Conservation (phyloP, 2,113 vertebrate genomes). For the Thunnus maccoyii region DNA sequence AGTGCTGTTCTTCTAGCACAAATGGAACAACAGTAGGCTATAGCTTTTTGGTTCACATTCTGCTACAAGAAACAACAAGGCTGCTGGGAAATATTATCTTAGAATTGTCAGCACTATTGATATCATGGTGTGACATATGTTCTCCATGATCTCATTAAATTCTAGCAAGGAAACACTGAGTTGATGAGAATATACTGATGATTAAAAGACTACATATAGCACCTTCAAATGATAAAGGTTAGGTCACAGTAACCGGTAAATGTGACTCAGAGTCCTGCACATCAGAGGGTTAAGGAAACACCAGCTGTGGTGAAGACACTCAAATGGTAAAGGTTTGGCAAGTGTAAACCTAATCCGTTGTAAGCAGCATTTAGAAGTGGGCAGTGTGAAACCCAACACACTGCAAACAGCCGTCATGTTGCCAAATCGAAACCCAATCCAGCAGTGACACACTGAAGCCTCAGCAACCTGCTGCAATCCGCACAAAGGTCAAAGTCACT, state of each 20-base stretch:
- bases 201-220: too few species aligned
- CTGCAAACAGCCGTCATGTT: conserved; percentile 14
- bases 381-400: conserved; percentile 55
- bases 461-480: not conserved
- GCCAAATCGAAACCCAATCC: conserved; percentile 54
- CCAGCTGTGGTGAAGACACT: not conserved
- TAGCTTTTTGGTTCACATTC: too few species aligned
- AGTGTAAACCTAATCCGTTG: conserved; percentile 7
- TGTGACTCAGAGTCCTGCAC: not conserved
- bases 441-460: not conserved
- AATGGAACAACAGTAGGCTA: too few species aligned
- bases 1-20: too few species aligned
- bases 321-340: conserved; percentile 13
- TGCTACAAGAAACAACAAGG: too few species aligned
- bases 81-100: too few species aligned
- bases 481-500: conserved; percentile 22
- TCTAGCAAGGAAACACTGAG: too few species aligned
- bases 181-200: too few species aligned
- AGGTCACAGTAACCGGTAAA: not conserved
- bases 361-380: conserved; percentile 42
- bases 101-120: too few species aligned
- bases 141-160: too few species aligned
- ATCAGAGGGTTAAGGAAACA: not conserved
- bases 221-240: too few species aligned
- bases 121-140: too few species aligned